Base-by-base conservation (phyloP, 1,140 invertebrate genomes). In the Centruroides sculpturatus region DNA sequence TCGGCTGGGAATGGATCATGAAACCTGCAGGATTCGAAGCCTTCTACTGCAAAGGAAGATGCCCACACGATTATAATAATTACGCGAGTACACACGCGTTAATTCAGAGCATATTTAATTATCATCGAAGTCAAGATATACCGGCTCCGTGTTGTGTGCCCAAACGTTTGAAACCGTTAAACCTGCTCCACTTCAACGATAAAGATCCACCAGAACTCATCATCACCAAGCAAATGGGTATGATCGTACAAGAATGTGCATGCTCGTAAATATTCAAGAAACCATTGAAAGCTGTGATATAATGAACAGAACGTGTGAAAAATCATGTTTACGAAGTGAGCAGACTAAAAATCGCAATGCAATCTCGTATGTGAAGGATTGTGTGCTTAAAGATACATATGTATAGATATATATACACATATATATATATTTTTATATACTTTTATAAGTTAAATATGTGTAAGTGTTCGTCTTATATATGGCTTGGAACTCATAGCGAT, bases 101-200 rank as follows among this genome's bases (percentile, higher is more conserved):
- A 5, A 71, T 87, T 47, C 85, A 87, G 70, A 82, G 82, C 58
- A 72, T 85, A 3, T 77, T 86, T 55, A 82, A 82, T 76, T 78
- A 81, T 62, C 77, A 81, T n/a, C 56, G 59, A 7, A 35, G 53
- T 1, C 51, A 55, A 12, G 64, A 62, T n/a, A 79, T 76, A 10
- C 84, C 84, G 1, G 77, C 79, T 59, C 82, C 83, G 0, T 87
- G 85, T 68, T 87, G 85, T 70, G 81, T 83, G 1, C 84, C 85
- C 0, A 82, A 79, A 36, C 83, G 83, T 67, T 74, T 87, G 8
- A 72, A 77, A n/a, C 76, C 81, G 49, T 71, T 87, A 35, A 80
- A 85, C 69, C 80, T 87, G 63, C 72, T 87, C 48, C 80, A 84
- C 66, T 76, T 82, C 6, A 80, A 84, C 66, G 81, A 83, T 61